Conservation (phyloP, 1,140 invertebrate species). For the Drosophila funebris region DNA sequence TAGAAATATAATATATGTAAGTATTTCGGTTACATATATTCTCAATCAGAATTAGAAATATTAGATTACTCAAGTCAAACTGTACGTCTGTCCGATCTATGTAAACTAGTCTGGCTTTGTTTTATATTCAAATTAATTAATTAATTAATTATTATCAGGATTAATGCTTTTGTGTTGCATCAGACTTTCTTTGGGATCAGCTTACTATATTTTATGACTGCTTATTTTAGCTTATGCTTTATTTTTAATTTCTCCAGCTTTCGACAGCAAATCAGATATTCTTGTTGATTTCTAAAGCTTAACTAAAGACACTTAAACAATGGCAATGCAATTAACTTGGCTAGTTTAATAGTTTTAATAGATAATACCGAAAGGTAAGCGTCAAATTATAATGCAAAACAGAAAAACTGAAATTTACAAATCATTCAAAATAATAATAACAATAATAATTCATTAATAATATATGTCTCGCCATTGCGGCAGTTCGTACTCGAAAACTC, state of each 20-base stretch:
- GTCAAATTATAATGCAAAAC: constrained; percentile 24
- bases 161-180: too few relatives aligned
- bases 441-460: constrained; percentile 20
- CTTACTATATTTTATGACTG: background rate
- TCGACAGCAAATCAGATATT: background rate
- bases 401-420: constrained; percentile 44
- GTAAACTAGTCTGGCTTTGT: background rate
- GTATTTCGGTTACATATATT: background rate
- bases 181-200: background rate
- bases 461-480: constrained; percentile 14
- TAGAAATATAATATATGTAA: background rate
- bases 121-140: background rate
- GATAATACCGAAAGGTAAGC: constrained; percentile 6
- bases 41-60: background rate
- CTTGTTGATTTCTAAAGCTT: background rate
- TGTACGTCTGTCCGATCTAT: background rate
- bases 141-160: too few relatives aligned
- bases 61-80: background rate
- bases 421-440: constrained; percentile 56
- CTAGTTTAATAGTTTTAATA: constrained; percentile 41
- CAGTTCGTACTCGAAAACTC: constrained; percentile 59
- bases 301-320: background rate
- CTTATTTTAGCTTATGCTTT: background rate
- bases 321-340: constrained; percentile 40
- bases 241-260: background rate